phyloP scores from a whole-genome alignment of 2,888 invertebrate genomes.

The Agrochola litura region DNA sequence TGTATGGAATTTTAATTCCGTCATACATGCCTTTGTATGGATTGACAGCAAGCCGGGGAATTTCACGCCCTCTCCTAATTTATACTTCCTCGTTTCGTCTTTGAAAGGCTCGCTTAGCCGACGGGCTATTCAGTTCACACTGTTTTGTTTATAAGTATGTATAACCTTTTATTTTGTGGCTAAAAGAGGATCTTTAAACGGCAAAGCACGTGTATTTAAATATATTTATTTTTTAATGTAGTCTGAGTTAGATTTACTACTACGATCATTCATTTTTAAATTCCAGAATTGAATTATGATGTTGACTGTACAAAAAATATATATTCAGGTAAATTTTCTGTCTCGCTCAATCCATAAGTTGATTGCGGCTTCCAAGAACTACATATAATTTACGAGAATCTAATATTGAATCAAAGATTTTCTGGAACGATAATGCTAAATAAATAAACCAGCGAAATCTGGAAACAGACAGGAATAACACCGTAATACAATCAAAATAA shows the following conservation, averaged over 20 bases:
- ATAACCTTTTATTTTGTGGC: conserved; percentile 47
- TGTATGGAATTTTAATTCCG: conserved; percentile 81
- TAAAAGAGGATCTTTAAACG: conserved; percentile 27
- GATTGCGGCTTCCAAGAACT: conserved; percentile 2
- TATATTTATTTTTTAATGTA: not conserved
- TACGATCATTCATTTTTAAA: no score
- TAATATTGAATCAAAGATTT: conserved; percentile 24
- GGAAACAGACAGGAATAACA: conserved; percentile 15
- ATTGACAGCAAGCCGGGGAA: conserved; percentile 79
- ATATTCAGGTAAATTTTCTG: not conserved
- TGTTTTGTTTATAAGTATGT: conserved; percentile 55
- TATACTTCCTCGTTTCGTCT: conserved; percentile 82
- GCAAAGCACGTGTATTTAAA: not conserved
- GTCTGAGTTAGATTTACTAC: not conserved
- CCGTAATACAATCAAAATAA: conserved; percentile 42
- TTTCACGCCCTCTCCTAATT: conserved; percentile 86
- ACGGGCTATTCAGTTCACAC: conserved; percentile 55
- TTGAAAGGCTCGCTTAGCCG: conserved; percentile 62
- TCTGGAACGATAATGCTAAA: conserved; percentile 9
- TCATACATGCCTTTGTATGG: conserved; percentile 79
- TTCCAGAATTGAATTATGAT: not conserved
- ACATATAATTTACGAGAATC: not conserved
- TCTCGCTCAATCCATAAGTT: not conserved
- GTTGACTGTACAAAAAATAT: not conserved
- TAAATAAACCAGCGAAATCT: conserved; percentile 17